Percentiles rank a stretch among this genome's conserved stretches.
Conservation (phyloP, 2,888 invertebrate genomes). For the Drosophila falleni region DNA sequence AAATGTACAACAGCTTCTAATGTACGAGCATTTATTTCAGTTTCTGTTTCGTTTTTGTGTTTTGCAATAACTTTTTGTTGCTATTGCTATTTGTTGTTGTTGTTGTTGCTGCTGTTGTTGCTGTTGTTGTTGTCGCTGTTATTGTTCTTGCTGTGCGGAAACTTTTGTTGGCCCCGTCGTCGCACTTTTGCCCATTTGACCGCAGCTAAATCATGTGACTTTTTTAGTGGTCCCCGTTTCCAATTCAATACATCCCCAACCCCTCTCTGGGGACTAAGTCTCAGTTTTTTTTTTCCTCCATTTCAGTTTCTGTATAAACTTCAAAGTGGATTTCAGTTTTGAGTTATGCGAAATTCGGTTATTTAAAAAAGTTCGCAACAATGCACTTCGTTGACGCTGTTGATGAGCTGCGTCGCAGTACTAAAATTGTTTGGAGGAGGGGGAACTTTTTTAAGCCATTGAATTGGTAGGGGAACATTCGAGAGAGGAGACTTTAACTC, state of each 20-base stretch:
- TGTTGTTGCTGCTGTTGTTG: no score
- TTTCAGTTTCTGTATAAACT: slow-evolving; percentile 36
- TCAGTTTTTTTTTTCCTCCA: slow-evolving; percentile 12
- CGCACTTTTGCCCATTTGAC: slow-evolving; percentile 61
- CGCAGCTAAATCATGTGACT: slow-evolving; percentile 78
- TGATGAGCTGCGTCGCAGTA: slow-evolving; percentile 60
- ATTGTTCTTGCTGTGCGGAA: slow-evolving; percentile 70
- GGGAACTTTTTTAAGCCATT: slow-evolving; percentile 29
- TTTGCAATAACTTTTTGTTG: slow-evolving; percentile 67
- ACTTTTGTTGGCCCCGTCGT: slow-evolving; percentile 56
- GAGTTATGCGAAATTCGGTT: slow-evolving; percentile 76
- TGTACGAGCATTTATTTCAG: slow-evolving; percentile 60
- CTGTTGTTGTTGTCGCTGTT: slow-evolving; percentile 38
- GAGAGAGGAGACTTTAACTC: slow-evolving; percentile 3
- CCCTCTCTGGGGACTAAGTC: slow-evolving; percentile 12
- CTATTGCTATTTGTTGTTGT: slow-evolving; percentile 50
- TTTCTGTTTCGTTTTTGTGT: slow-evolving; percentile 57
- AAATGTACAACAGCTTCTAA: slow-evolving; percentile 66
- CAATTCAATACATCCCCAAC: slow-evolving; percentile 3
- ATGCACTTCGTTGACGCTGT: slow-evolving; percentile 68
- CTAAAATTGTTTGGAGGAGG: slow-evolving; percentile 30
- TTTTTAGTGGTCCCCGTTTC: slow-evolving; percentile 59
- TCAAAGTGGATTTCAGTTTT: slow-evolving; percentile 63
- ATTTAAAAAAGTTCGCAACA: slow-evolving; percentile 69
- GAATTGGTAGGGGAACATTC: slow-evolving; percentile 14